Evolutionary conservation across 2,888 invertebrate genomes (phyloP).

Genomic region (Orchesella flavescens): DNA sequence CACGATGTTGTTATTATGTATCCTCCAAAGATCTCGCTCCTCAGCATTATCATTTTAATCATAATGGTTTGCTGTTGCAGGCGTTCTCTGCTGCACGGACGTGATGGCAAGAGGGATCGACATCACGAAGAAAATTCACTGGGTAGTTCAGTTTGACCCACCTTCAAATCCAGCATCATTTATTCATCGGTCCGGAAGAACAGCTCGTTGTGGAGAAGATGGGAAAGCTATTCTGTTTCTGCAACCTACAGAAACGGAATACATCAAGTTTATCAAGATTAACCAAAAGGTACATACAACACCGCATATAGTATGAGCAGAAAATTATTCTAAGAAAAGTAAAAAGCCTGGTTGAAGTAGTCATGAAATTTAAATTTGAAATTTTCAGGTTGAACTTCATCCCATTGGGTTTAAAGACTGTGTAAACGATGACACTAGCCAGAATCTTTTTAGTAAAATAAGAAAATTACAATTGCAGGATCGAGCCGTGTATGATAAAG

Average conservation of each 20-base stretch:
- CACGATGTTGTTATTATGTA: too few species aligned
- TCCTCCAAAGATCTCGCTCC: too few species aligned
- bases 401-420: conserved; percentile 21
- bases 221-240: conserved; percentile 93
- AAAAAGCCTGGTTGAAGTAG: too few species aligned
- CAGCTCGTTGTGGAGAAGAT: conserved; percentile 90
- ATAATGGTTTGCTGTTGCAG: too few species aligned
- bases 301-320: too few species aligned
- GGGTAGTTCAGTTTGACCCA: too few species aligned
- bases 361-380: too few species aligned
- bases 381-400: conserved; percentile 38
- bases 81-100: conserved; percentile 87
- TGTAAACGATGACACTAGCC: conserved; percentile 11
- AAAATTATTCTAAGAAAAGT: too few species aligned
- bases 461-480: conserved; percentile 82
- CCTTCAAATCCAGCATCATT: conserved; percentile 92
- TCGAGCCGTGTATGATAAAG: conserved; percentile 88
- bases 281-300: conserved; percentile 96
- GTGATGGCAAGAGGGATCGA: too few species aligned
- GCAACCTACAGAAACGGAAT: conserved; percentile 89
- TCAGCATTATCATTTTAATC: too few species aligned
- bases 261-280: conserved; percentile 89
- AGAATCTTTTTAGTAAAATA: conserved; percentile 76
- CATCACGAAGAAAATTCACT: too few species aligned
- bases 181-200: conserved; percentile 95